Percentiles rank a stretch among this genome's conserved stretches.
These are phyloP conservation scores for Gadus chalcogrammus DNA, from an alignment of 2,113 vertebrate species.

Conservation along the genomic window DNA sequence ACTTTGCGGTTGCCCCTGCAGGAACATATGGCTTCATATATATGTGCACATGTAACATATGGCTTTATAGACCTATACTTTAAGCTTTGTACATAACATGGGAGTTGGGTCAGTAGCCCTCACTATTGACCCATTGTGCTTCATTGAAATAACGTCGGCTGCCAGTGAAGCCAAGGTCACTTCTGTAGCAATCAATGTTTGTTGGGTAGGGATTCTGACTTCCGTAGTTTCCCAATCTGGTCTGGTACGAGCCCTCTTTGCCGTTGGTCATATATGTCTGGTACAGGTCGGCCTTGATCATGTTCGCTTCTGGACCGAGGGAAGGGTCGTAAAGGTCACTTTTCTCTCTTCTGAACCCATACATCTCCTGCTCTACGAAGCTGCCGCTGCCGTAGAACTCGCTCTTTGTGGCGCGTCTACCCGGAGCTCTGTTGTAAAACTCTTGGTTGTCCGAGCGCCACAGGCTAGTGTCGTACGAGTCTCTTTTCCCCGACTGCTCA, in stretches of 20 bases:
- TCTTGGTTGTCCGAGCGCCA: neutral
- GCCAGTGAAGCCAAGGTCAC: slow-evolving; percentile 40
- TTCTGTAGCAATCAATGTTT: slow-evolving; percentile 57
- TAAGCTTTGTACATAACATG: no score
- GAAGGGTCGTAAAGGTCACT: slow-evolving; percentile 51
- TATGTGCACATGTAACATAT: no score
- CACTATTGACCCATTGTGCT: slow-evolving; percentile 59
- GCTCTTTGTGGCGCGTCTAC: slow-evolving; percentile 64
- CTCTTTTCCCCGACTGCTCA: neutral
- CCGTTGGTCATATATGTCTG: slow-evolving; percentile 61
- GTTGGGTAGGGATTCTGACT: slow-evolving; percentile 56
- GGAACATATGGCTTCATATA: no score
- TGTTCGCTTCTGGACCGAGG: slow-evolving; percentile 29
- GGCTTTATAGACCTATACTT: no score
- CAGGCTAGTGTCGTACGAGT: neutral
- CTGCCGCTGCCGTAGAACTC: slow-evolving; percentile 53
- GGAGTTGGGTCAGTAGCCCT: slow-evolving; percentile 49
- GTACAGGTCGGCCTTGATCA: slow-evolving; percentile 58
- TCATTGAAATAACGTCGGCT: slow-evolving; percentile 58
- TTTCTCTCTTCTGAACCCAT: slow-evolving; percentile 37
- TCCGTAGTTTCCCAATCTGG: slow-evolving; percentile 47
- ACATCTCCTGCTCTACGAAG: slow-evolving; percentile 44
- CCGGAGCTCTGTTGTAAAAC: slow-evolving; percentile 38
- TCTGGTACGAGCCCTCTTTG: slow-evolving; percentile 57
- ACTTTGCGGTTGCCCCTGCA: no score